Evolutionary conservation across 2,888 invertebrate genomes (phyloP).

Genomic region (Mythimna loreyi): DNA sequence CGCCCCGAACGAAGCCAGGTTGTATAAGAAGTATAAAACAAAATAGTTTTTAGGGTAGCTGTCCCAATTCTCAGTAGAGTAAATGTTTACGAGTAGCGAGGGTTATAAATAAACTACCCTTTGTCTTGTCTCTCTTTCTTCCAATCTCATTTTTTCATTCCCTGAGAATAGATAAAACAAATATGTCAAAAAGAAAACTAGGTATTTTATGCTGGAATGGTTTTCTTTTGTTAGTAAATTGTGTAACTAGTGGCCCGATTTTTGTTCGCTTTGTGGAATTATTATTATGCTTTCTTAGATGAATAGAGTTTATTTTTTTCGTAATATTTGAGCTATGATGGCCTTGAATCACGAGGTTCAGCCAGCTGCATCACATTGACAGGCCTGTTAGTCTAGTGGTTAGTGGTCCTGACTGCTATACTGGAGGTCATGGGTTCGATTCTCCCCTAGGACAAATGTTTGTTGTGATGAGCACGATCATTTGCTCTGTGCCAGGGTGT

Average conservation of each 20-base stretch:
- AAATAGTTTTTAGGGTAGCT: slow-evolving; percentile 47
- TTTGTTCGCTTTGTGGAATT: slow-evolving; percentile 3
- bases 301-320: no score
- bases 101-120: slow-evolving; percentile 53
- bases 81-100: slow-evolving; percentile 58
- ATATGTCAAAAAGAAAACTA: slow-evolving; percentile 24
- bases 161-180: slow-evolving; percentile 33
- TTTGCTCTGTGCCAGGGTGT: no score
- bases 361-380: no score
- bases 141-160: slow-evolving; percentile 57
- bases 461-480: no score
- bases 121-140: slow-evolving; percentile 42
- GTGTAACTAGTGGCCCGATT: background rate
- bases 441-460: no score
- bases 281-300: no score
- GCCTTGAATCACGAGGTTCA: no score
- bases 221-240: slow-evolving; percentile 11
- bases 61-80: slow-evolving; percentile 51
- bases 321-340: background rate
- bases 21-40: slow-evolving; percentile 36
- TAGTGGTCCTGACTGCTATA: no score
- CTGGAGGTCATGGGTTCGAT: no score
- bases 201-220: slow-evolving; percentile 4
- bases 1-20: background rate
- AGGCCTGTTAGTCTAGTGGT: no score